Evolutionary conservation across 2,888 invertebrate species (phyloP), one percentile per base, ranked within the genome.

Genomic region (Lepetodrilus schrolli): DNA sequence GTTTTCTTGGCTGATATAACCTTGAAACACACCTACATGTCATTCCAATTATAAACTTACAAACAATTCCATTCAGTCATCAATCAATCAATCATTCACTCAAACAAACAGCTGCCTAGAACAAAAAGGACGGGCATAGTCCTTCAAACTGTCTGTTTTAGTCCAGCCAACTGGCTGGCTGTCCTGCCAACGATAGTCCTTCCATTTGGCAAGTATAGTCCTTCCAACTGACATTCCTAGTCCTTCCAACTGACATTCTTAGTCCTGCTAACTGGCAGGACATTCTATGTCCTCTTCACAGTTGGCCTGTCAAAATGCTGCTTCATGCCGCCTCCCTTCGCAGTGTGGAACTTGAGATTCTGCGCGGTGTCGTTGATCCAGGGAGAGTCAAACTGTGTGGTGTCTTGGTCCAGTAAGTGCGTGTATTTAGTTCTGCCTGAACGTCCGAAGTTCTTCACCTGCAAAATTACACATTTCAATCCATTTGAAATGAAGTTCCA

Each of bases 351-450:
- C 90, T 96, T 96, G 50, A 95, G 92, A 89, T 96, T 96, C 89
- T 95, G 95, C 0, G 95, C 93, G 0, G 96, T 96, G 87, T 98
- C 98, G 8, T 95, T 94, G 76, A 95, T 95, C 99, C 99, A 99
- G 0, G 98, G 97, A 0, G 98, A 97, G 89, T 99, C 98, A 86
- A 97, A 97, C 88, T 96, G 96, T 0, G 99, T 99, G 0, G 99
- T 99, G 89, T 99, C 99, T 91, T 99, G 99, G 91, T 98, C 99
- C 0, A 99, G 98, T 87, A 99, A 92, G 92, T 99, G 99, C 0
- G 99, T 99, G 91, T 99, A 99, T 89, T 99, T 99, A 0, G 99
- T 99, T 70, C 99, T 94, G 4, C 99, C 99, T 69, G 99, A 98
- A 1, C 99, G 94, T 10, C 99, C 99, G 91, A 99, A 99, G 92